Evolutionary conservation across 2,797 vertebrate genomes (phyloP).

Genomic region (Macropodus opercularis): DNA sequence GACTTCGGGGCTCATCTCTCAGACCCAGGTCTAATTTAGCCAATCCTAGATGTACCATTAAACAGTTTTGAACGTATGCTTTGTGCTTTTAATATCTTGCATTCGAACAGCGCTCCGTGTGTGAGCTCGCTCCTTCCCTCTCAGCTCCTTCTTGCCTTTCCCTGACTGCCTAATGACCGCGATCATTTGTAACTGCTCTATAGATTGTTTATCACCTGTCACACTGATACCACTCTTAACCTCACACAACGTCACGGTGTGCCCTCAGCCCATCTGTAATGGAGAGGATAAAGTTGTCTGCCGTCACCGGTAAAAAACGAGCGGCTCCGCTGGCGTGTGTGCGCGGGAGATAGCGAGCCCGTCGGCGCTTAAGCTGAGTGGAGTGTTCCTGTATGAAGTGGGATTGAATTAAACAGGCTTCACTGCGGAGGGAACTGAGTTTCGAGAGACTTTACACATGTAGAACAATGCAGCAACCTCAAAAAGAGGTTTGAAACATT

Average conservation of each 20-base stretch:
- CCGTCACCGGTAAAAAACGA: slow-evolving; percentile 13
- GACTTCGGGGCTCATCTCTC: too few species aligned
- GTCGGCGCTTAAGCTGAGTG: slow-evolving; percentile 14
- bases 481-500: slow-evolving; percentile 10
- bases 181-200: slow-evolving; percentile 32
- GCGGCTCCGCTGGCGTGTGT: slow-evolving; percentile 1
- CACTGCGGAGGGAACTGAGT: slow-evolving; percentile 11
- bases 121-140: background rate
- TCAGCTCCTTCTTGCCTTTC: background rate
- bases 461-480: slow-evolving; percentile 21
- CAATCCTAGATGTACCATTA: too few species aligned
- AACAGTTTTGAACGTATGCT: too few species aligned
- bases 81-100: too few species aligned
- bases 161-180: slow-evolving; percentile 16
- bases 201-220: slow-evolving; percentile 34
- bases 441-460: slow-evolving; percentile 20
- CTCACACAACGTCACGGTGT: background rate
- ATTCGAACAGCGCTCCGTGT: background rate
- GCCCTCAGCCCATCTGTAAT: slow-evolving; percentile 10
- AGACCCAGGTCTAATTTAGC: too few species aligned
- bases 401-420: slow-evolving; percentile 37
- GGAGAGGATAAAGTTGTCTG: slow-evolving; percentile 19
- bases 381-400: slow-evolving; percentile 32
- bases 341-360: slow-evolving; percentile 11
- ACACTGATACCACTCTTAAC: slow-evolving; percentile 17